Evolutionary conservation across 2,888 invertebrate genomes (phyloP), one percentile per base, ranked within the genome.

Genomic region (Drosophila diplacantha): DNA sequence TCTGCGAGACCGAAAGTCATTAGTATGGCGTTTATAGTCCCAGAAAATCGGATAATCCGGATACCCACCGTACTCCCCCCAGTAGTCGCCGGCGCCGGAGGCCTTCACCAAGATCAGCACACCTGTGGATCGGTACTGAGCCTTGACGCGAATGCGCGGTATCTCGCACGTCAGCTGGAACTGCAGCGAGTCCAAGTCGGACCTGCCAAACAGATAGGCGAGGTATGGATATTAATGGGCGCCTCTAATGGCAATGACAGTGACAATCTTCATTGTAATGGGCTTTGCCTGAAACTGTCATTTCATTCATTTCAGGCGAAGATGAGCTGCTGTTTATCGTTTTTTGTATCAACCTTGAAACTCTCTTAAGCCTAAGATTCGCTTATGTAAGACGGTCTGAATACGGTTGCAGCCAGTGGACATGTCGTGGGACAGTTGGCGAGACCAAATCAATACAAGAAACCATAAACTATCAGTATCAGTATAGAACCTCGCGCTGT

Each of bases 61-160:
- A 31, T 41, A 73, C 85, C 88, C 85, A 95, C 95, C 94, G 83
- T 95, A 95, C 89, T 95, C 94, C 58, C 95, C 95, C 95, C 95
- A 95, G 87, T 95, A 95, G 85, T 95, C 95, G 5, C 95, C 95
- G 50, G 94, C 94, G 5, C 95, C 95, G 0, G 94, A 93, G 8
- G 95, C 95, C 75, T 94, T 92, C 0, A 95, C 93, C 65, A 95
- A 90, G 74, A 95, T 92, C 57, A 95, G 89, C 8, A 94, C 91
- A 8, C 95, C 95, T 8, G 93, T 93, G 20, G 95, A 95, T 74
- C 93, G 92, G 88, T 95, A 95, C 79, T 93, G 92, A 0, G 95
- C 95, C 80, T 91, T 91, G 6, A 93, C 94, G 81, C 92, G 91
- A 85, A 95, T 95, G 87, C 92, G 93, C 7, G 95, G 95, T 73